Evolutionary conservation across 2,888 invertebrate genomes (phyloP).

Genomic region (Diachrysia chrysitis): DNA sequence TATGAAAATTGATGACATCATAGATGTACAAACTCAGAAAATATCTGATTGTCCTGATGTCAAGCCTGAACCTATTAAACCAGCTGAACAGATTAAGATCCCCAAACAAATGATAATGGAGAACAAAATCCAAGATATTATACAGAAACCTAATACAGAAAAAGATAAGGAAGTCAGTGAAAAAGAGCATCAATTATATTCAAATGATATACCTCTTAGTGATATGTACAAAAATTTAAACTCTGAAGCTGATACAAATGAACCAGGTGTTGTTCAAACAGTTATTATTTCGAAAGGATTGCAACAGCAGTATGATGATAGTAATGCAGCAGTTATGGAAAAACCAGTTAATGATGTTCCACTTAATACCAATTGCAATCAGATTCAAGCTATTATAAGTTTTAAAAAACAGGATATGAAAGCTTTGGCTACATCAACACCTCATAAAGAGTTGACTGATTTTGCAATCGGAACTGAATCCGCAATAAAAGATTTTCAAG

Average conservation of each 20-base stretch:
- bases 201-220: conserved; percentile 22
- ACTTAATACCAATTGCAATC: conserved; percentile 20
- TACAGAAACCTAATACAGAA: conserved; percentile 18
- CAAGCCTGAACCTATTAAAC: not conserved
- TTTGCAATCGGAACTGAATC: conserved; percentile 28
- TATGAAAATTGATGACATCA: conserved; percentile 48
- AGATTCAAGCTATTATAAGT: conserved; percentile 24
- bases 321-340: conserved; percentile 11
- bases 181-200: conserved; percentile 19
- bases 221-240: conserved; percentile 54
- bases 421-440: conserved; percentile 82
- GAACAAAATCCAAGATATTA: not conserved
- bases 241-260: conserved; percentile 46
- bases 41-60: not conserved
- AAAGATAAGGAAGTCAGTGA: conserved; percentile 16
- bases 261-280: conserved; percentile 69
- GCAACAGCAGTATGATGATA: conserved; percentile 61
- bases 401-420: conserved; percentile 57
- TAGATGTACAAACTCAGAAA: conserved; percentile 11
- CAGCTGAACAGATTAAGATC: conserved; percentile 2
- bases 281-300: conserved; percentile 76
- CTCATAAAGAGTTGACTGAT: conserved; percentile 65
- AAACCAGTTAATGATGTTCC: conserved; percentile 14
- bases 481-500: conserved; percentile 45
- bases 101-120: conserved; percentile 3